Evolutionary conservation across 2,113 vertebrate genomes (phyloP).

Genomic region (Pseudorasbora parva): DNA sequence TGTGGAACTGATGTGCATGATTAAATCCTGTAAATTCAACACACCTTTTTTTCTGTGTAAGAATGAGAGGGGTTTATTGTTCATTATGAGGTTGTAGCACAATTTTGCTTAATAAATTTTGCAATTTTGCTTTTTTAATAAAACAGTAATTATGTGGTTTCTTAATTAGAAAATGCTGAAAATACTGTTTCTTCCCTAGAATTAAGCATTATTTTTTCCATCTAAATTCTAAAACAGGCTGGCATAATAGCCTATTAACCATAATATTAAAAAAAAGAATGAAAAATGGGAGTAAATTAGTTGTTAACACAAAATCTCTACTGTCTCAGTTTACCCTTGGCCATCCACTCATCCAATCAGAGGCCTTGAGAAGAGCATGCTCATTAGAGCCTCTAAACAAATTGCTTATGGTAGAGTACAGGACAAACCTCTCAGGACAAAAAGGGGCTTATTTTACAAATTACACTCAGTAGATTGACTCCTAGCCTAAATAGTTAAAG

Average conservation of each 20-base stretch:
- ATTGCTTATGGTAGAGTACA: neutral
- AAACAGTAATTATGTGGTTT: neutral
- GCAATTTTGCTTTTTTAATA: no score
- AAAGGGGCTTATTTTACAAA: no score
- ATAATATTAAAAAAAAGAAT: neutral
- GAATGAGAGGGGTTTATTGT: neutral
- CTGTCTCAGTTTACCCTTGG: neutral
- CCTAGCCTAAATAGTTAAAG: neutral
- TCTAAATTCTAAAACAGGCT: neutral
- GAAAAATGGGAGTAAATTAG: neutral
- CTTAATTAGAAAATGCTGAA: neutral
- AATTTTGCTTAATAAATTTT: no score
- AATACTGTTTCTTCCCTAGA: neutral
- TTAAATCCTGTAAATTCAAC: no score
- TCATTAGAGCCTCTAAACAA: neutral
- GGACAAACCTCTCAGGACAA: no score
- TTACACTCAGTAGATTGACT: no score
- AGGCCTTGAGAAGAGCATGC: neutral
- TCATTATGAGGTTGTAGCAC: neutral
- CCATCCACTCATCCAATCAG: neutral
- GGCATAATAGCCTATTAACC: neutral
- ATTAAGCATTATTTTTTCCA: neutral
- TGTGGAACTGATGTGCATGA: no score
- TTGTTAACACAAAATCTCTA: neutral
- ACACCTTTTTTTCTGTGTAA: no score